Base-by-base conservation (phyloP, 2,888 invertebrate species). In the Drymonia ruficornis region DNA sequence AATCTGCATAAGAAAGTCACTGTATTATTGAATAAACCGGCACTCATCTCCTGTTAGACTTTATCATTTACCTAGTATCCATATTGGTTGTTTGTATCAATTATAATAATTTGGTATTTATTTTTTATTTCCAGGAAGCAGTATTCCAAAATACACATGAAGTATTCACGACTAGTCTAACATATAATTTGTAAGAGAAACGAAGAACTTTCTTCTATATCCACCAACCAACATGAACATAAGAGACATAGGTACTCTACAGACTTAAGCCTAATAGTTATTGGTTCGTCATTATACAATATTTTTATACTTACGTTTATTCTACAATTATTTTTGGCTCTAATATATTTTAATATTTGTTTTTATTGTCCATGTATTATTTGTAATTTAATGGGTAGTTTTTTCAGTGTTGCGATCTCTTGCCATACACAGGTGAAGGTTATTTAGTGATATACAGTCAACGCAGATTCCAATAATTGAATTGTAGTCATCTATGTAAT, bases 141-240 rank as follows among this genome's bases (percentile, higher is more conserved):
- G 91, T 90, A 86, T 91, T 86, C 92, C 92, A 86, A 91, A 92
- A 89, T 92, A 92, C 85, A 91, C 91, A 82, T 92, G 91, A 91
- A 89, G 90, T 91, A 78, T 85, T 83, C 75, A 78, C 86, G 76
- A 75, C 83, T 91, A 91, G 86, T 86, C 83, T 90, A 83, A 77
- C 76, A 75, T 87, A 80, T 87, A 80, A 84, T 83, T 84, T 84
- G 75, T 91, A 91, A 90, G 90, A 85, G 86, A 87, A 90, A 87
- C 76, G 78, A 82, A 84, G 80, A 85, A 86, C 82, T 83, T 87
- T 85, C 81, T 84, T 83, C 83, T 79, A 81, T 78, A 80, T 81
- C 83, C 84, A 84, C 80, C 86, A 84, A 84, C 80, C 86, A 84
- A 74, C 83, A 79, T 78, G 74, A 78, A 80, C 80, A 76, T 76